These are phyloP conservation scores for Apostichopus californicus DNA, from an alignment of 35 echinoderm and acorn worm species.

Conservation along the genomic window DNA sequence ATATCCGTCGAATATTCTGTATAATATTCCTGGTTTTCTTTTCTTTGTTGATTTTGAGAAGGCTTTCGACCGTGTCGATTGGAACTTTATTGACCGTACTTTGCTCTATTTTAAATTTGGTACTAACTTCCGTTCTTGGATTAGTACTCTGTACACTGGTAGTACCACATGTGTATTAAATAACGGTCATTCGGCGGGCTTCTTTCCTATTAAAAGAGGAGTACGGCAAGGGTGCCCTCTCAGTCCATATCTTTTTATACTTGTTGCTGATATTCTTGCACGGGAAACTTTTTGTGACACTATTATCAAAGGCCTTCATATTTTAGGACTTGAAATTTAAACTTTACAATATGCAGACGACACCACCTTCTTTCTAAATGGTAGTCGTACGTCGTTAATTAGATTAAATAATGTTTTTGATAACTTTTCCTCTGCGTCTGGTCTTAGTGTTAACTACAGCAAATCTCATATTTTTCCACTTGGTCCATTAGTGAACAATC, in stretches of 20 bases:
- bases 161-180: conserved; percentile 67
- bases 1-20: too few relatives aligned
- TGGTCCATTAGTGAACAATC: not conserved
- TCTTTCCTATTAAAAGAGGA: conserved; percentile 52
- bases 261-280: conserved; percentile 56
- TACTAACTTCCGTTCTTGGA: not conserved
- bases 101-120: too few relatives aligned
- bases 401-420: conserved; percentile 19
- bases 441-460: conserved; percentile 56
- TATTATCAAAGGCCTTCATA: conserved; percentile 51
- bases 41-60: too few relatives aligned
- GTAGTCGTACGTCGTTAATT: not conserved
- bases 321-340: conserved; percentile 25
- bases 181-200: conserved; percentile 58
- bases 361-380: conserved; percentile 56
- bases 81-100: too few relatives aligned
- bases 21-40: too few relatives aligned
- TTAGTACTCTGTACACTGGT: conserved; percentile 48
- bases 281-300: conserved; percentile 12
- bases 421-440: conserved; percentile 29
- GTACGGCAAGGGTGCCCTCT: conserved; percentile 65
- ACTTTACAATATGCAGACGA: conserved; percentile 51
- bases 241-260: conserved; percentile 61
- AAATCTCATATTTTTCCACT: conserved; percentile 48
- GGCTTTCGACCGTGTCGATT: too few relatives aligned